Conservation (phyloP, 2,888 invertebrate species). For the Orthonychiurus folsomi region DNA sequence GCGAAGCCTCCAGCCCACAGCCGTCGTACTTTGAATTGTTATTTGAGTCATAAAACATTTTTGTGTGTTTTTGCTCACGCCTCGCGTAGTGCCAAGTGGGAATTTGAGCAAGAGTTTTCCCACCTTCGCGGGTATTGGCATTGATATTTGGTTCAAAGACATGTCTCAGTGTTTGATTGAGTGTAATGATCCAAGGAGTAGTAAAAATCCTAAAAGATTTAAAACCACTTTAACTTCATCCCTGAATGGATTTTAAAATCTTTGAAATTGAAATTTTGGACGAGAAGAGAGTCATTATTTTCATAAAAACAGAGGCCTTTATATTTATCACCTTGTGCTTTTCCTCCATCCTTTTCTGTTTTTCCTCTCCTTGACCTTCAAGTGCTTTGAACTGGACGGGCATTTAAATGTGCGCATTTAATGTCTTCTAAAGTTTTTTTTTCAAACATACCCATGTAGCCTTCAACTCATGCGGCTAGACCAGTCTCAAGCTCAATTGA, state of each 20-base stretch:
- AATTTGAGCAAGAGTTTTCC: not conserved
- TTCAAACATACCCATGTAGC: too few species aligned
- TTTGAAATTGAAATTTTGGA: too few species aligned
- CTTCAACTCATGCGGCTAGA: too few species aligned
- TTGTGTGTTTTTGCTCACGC: not conserved
- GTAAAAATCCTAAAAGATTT: too few species aligned
- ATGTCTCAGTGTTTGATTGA: not conserved
- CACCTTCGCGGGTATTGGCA: not conserved
- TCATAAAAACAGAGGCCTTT: not conserved
- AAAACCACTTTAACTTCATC: too few species aligned
- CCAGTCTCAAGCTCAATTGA: not conserved
- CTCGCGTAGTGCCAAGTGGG: not conserved
- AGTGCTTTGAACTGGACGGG: not conserved
- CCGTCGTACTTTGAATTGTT: not conserved
- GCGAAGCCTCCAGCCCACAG: too few species aligned
- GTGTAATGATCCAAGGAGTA: too few species aligned
- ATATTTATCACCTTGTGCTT: conserved; percentile 1
- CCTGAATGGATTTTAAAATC: not conserved
- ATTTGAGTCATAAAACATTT: not conserved
- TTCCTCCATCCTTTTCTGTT: not conserved
- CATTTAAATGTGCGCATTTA: not conserved
- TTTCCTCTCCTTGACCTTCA: not conserved
- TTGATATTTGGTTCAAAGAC: not conserved
- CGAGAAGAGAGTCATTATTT: not conserved
- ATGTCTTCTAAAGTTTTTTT: too few species aligned